Percentiles rank a stretch among this genome's conserved stretches.
phyloP scores from a whole-genome alignment of 2,888 invertebrate species.

The Machimus atricapillus region DNA sequence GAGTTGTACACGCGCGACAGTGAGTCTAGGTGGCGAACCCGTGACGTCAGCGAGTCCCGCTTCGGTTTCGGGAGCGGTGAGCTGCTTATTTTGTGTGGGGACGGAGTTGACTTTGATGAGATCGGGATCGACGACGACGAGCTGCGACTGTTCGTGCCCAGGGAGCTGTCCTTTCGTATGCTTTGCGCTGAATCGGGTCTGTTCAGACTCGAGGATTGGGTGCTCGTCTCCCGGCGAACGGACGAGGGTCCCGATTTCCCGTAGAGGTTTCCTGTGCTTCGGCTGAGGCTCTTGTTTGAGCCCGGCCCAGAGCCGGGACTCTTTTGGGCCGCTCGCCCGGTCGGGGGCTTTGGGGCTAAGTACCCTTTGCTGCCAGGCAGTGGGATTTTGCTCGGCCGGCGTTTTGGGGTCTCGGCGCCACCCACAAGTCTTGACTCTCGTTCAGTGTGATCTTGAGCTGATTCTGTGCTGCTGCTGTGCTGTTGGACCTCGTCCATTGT shows the following conservation, averaged over 20 bases:
- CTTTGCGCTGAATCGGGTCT: constrained; percentile 67
- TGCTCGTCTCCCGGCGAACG: constrained; percentile 40
- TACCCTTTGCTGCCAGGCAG: constrained; percentile 68
- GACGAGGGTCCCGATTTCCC: constrained; percentile 52
- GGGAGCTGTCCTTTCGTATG: constrained; percentile 56
- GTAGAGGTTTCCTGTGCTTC: constrained; percentile 60
- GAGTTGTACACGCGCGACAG: constrained; percentile 59
- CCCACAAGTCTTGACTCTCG: constrained; percentile 48
- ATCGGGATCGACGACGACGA: constrained; percentile 61
- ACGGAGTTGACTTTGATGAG: constrained; percentile 52
- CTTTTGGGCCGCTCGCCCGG: constrained; percentile 52
- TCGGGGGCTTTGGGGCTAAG: constrained; percentile 70
- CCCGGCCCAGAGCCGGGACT: constrained; percentile 51
- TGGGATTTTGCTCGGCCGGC: constrained; percentile 76
- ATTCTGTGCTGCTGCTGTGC: constrained; percentile 71
- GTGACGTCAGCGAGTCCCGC: constrained; percentile 65
- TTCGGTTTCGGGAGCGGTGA: constrained; percentile 61
- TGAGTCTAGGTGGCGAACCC: constrained; percentile 65
- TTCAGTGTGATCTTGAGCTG: constrained; percentile 68
- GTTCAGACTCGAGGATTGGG: constrained; percentile 54
- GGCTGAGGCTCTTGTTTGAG: constrained; percentile 59
- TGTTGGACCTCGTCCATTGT: constrained; percentile 64
- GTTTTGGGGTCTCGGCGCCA: constrained; percentile 52
- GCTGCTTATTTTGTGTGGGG: constrained; percentile 54
- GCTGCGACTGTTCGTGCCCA: constrained; percentile 57